Base-by-base conservation (phyloP, 1,140 invertebrate genomes). In the Acarapis woodi region DNA sequence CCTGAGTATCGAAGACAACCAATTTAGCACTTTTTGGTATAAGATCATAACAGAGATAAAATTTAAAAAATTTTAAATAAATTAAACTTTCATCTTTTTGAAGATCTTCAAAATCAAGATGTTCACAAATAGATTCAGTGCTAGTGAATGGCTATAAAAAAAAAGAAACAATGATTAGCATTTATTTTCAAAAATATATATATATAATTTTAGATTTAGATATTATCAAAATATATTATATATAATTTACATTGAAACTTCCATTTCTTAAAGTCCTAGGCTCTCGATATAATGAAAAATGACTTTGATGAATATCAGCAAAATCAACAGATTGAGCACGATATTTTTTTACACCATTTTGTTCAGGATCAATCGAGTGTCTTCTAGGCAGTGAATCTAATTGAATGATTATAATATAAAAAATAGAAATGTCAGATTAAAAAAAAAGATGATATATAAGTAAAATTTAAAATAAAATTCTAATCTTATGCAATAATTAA, bases 11-110 rank as follows among this genome's bases (percentile, higher is more conserved):
- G 59, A 99, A 97, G 34, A 99, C 83, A 36, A 99, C 88, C 49
- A 99, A 62, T 62, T 99, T 99, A 38, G 87, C 83, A 55, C 83
- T 93, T 30, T 85, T 93, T 32, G 93, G 93, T 56, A 99, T 96
- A 49, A 97, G 65, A 63, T 97, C 90, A 61, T 97, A 97, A 56
- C 88, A 96, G 25, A 42, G 47, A 41, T 49, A 50, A 35, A 48
- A 46, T 37, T 87, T 83, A 70, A 97, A 96, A 64, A 99, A 94
- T 54, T 90, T 93, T 39, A 85, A 78, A 62, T 85, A 88, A 49
- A 90, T 83, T 58, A 85, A 76, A 48, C 76, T 78, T 56, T 88
- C 79, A 62, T 88, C 79, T 56, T 87, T 76, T 24, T 35, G 21
- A 4, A 35, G 23, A 14, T 35, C 34, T 15, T 35, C 34, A 20